Percentiles rank a stretch among this genome's conserved stretches.
Evolutionary conservation across 1,140 invertebrate genomes (phyloP).

Genomic region (Trichoplusia ni): DNA sequence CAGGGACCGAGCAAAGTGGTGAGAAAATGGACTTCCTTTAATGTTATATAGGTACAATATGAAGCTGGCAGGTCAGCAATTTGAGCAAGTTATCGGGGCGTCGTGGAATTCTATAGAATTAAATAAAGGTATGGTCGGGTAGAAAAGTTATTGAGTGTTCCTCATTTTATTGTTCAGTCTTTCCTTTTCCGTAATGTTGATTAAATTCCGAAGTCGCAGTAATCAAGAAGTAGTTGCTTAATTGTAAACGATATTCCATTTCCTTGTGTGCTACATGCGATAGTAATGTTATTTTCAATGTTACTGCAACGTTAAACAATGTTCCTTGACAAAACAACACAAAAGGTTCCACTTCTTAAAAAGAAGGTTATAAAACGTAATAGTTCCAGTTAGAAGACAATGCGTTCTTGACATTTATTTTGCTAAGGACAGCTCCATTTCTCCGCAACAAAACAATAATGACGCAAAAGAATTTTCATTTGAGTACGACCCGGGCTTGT

Average conservation of each 20-base stretch:
- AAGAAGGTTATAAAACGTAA: slow-evolving; percentile 1
- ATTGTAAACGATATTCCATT: too few relatives aligned
- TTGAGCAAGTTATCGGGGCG: slow-evolving; percentile 45
- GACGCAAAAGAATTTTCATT: slow-evolving; percentile 71
- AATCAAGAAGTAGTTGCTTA: too few relatives aligned
- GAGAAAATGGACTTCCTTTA: slow-evolving; percentile 52
- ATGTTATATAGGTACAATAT: slow-evolving; percentile 45
- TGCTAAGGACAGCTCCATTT: slow-evolving; percentile 22
- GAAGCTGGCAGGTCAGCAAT: slow-evolving; percentile 42
- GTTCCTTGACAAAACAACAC: too few relatives aligned
- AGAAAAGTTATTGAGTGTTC: slow-evolving; percentile 1
- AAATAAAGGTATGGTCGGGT: slow-evolving; percentile 34
- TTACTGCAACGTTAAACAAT: too few relatives aligned
- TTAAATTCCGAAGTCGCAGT: too few relatives aligned
- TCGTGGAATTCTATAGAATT: slow-evolving; percentile 47
- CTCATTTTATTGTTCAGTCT: not conserved
- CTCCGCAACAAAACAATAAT: slow-evolving; percentile 58
- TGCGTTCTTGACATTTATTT: slow-evolving; percentile 24
- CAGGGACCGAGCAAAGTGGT: slow-evolving; percentile 26
- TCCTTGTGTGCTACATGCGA: too few relatives aligned
- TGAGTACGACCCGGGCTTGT: slow-evolving; percentile 48
- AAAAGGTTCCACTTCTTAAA: not conserved
- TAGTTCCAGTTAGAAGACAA: slow-evolving; percentile 16
- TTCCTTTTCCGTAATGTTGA: not conserved
- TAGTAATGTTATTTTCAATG: too few relatives aligned